Evolutionary conservation across 2,113 vertebrate genomes (phyloP), one percentile per base, ranked within the genome.

Genomic region (Istiophorus platypterus): DNA sequence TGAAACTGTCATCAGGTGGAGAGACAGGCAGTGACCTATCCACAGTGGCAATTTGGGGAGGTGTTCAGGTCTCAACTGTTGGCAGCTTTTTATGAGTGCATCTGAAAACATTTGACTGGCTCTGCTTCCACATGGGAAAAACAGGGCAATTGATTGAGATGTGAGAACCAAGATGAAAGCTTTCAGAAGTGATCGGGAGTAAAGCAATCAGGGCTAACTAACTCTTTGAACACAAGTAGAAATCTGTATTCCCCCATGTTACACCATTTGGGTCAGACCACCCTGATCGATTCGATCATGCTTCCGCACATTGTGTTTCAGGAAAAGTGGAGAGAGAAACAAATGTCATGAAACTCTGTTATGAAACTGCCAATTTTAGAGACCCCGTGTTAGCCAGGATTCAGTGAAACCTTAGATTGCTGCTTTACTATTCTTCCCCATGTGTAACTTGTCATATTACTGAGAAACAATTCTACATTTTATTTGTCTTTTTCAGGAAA

Each of bases 191-290:
- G 80, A 84, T 66, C 59, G 47, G 41, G 73, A 63, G 54, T 64
- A 82, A 78, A 80, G 80, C 57, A 83, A 86, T 89, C 81, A 69
- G 37, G 42, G 68, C 64, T 81, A 87, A 90, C 81, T 64, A 71
- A 70, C 81, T 66, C 64, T 18, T 54, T 61, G 49, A 86, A 42
- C 78, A 72, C 78, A 75, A 73, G 87, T 52, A 82, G 49, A 84
- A 81, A 73, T 80, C 76, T 68, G 52, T 75, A 74, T 76, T 82
- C 80, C 75, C 74, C 71, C 52, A 26, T 34, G 37, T 72, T 18
- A 17, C 68, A 20, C 51, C 56, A 45, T 54, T 58, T 45, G 75
- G 61, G 68, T 72, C 58, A 34, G 82, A 80, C 57, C 68, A 51
- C 51, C 49, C 20, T 13, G 67, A 86, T 85, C 39, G 52, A 89